Percentiles rank a stretch among this genome's conserved stretches.
Conservation (phyloP, 2,888 invertebrate species). For the Carterocephalus palaemon region DNA sequence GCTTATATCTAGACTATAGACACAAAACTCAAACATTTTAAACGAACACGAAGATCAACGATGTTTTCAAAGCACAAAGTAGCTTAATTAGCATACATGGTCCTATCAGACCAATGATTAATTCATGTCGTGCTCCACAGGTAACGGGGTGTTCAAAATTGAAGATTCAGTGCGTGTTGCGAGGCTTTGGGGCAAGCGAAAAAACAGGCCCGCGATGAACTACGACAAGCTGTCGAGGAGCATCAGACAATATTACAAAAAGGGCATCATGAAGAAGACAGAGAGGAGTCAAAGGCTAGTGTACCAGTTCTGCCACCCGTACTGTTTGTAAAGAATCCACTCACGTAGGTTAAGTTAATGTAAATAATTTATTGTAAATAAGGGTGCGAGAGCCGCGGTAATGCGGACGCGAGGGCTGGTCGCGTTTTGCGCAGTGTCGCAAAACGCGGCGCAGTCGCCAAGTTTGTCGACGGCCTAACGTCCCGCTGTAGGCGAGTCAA, state of each 20-base stretch:
- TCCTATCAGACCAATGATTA: constrained; percentile 43
- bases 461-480: constrained; percentile 48
- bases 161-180: constrained; percentile 99
- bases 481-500: constrained; percentile 38
- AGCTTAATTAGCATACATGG: constrained; percentile 27
- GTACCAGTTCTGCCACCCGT: constrained; percentile 98
- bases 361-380: constrained; percentile 57
- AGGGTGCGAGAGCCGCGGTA: constrained; percentile 65
- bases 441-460: constrained; percentile 57
- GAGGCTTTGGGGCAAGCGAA: constrained; percentile 97
- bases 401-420: constrained; percentile 66
- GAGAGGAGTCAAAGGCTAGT: constrained; percentile 98
- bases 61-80: constrained; percentile 3
- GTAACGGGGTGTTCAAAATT: constrained; percentile 98
- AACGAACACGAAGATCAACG: too few relatives aligned
- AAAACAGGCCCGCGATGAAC: constrained; percentile 99
- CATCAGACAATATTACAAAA: constrained; percentile 99
- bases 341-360: constrained; percentile 49
- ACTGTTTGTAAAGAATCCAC: constrained; percentile 83
- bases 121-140: constrained; percentile 60
- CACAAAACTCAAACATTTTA: too few relatives aligned
- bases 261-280: constrained; percentile 99
- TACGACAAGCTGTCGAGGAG: constrained; percentile 99
- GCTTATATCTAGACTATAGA: too few relatives aligned
- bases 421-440: constrained; percentile 52